A percentile compares a stretch with the other conserved stretches of the same genome.
Evolutionary conservation across 2,113 vertebrate genomes (phyloP).

Genomic region (Lepus americanus): DNA sequence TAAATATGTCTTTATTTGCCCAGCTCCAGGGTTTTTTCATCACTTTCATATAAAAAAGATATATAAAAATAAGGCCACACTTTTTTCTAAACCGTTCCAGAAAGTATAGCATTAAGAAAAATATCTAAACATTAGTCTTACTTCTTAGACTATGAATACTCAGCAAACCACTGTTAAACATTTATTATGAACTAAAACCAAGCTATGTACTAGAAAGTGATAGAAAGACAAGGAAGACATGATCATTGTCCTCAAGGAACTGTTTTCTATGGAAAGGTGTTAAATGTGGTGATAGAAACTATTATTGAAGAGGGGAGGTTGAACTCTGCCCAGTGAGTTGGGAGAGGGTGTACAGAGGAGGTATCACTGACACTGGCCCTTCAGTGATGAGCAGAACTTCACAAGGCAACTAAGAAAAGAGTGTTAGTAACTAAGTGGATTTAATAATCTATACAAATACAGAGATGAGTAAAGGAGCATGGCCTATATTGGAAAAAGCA

Average conservation of each 20-base stretch:
- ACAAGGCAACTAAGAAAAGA: neutral
- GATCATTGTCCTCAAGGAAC: neutral
- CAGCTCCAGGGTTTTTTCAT: neutral
- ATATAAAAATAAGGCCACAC: neutral
- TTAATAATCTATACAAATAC: neutral
- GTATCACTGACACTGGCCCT: neutral
- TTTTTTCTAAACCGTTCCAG: constrained; percentile 1
- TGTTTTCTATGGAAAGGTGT: neutral
- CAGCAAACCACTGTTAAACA: neutral
- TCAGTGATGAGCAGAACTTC: neutral
- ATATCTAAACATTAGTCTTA: neutral
- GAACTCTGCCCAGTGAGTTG: neutral
- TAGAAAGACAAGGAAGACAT: neutral
- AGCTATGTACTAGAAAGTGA: neutral
- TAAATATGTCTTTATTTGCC: neutral
- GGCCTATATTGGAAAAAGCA: neutral
- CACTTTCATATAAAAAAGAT: neutral
- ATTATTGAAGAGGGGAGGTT: neutral
- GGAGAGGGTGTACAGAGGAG: neutral
- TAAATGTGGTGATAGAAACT: neutral
- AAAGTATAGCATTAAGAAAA: neutral
- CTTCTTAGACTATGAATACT: neutral
- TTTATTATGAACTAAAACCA: neutral
- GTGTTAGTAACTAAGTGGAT: neutral
- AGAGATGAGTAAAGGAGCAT: neutral